Percentiles rank a stretch among this genome's conserved stretches.
Conservation (phyloP, 2,888 invertebrate species). For the Netelia melanura region DNA sequence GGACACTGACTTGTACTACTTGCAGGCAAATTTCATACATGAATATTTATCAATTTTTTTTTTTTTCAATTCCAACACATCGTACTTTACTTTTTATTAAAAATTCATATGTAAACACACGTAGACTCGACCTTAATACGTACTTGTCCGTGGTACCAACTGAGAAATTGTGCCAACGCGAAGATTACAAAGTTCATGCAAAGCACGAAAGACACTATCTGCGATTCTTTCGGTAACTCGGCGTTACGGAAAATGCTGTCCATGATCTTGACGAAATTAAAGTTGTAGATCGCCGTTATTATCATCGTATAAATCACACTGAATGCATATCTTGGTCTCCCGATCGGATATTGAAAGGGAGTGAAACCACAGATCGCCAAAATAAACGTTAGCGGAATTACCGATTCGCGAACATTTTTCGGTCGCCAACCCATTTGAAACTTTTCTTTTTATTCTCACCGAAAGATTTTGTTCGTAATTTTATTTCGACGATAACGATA, state of each 20-base stretch:
- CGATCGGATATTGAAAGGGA: neutral
- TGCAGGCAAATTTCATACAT: too few species aligned
- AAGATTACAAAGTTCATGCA: neutral
- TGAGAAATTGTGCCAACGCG: slow-evolving; percentile 20
- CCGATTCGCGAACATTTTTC: neutral
- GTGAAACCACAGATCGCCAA: neutral
- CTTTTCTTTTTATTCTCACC: neutral
- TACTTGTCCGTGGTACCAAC: slow-evolving; percentile 40
- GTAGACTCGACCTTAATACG: neutral
- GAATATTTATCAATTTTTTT: too few species aligned
- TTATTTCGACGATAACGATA: neutral
- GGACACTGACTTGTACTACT: too few species aligned
- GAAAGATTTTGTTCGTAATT: too few species aligned
- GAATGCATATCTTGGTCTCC: neutral
- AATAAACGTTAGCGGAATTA: neutral
- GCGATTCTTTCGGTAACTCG: neutral
- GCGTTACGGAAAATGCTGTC: neutral
- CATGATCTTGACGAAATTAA: neutral
- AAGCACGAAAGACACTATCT: neutral
- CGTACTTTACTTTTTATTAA: too few species aligned
- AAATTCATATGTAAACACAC: too few species aligned
- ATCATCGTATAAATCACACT: slow-evolving; percentile 11
- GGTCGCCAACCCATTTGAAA: neutral
- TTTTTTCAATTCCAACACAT: too few species aligned
- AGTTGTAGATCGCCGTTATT: neutral